Percentiles rank a stretch among this genome's conserved stretches.
Conservation (phyloP, 2,113 vertebrate species). For the Gymnogyps californianus region DNA sequence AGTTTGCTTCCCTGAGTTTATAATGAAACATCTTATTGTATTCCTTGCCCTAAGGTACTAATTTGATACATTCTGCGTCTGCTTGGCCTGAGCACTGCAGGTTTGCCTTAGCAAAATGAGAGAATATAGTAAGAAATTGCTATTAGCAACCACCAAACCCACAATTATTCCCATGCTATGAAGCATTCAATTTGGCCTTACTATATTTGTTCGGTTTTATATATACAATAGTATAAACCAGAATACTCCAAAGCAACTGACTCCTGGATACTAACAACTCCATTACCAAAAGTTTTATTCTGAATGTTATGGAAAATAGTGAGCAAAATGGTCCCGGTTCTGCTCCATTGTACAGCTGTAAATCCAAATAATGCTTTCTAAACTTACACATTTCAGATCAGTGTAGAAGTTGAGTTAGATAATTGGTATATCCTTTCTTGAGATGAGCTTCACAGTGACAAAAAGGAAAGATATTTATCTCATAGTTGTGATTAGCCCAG, state of each 20-base stretch:
- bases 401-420: background rate
- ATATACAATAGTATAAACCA: background rate
- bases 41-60: background rate
- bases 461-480: background rate
- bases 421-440: background rate
- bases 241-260: background rate
- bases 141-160: background rate
- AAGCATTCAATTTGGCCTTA: background rate
- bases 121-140: background rate
- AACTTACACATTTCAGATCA: background rate
- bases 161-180: background rate
- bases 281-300: background rate
- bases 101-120: background rate
- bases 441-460: background rate
- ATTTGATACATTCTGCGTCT: background rate
- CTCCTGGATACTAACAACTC: background rate
- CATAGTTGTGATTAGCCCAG: background rate
- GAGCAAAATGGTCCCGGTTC: background rate
- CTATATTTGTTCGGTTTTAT: background rate
- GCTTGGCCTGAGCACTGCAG: background rate
- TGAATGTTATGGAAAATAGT: background rate
- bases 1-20: background rate
- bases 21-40: background rate
- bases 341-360: background rate
- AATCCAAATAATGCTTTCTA: background rate